These are phyloP conservation scores for Scaptodrosophila latifasciaeformis DNA, from an alignment of 2,888 invertebrate genomes.

Conservation along the genomic window DNA sequence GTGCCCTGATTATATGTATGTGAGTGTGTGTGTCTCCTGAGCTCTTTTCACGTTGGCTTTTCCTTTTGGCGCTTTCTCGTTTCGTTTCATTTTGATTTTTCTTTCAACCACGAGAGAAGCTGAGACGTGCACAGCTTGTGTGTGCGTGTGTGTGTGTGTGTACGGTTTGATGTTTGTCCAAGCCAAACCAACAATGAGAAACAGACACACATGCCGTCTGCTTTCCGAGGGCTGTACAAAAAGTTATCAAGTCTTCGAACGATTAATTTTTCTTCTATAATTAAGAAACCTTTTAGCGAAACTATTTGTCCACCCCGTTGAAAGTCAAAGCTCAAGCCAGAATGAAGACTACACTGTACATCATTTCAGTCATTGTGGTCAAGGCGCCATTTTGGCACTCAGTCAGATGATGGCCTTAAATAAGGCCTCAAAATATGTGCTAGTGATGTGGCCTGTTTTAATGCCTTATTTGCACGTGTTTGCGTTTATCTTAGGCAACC, in stretches of 20 bases:
- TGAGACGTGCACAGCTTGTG: conserved; percentile 17
- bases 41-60: too few species aligned
- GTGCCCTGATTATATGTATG: conserved; percentile 20
- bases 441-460: conserved; percentile 41
- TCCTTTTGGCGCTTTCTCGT: too few species aligned
- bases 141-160: conserved; percentile 28
- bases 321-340: too few species aligned
- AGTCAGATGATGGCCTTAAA: background rate
- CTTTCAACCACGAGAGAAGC: too few species aligned
- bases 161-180: conserved; percentile 46
- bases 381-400: conserved; percentile 46
- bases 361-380: conserved; percentile 62
- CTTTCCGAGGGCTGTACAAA: background rate
- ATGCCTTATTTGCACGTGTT: conserved; percentile 66
- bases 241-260: conserved; percentile 10
- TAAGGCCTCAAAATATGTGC: conserved; percentile 9
- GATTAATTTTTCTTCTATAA: too few species aligned
- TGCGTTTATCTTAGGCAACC: conserved; percentile 38
- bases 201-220: background rate
- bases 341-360: conserved; percentile 8
- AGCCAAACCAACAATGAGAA: conserved; percentile 42
- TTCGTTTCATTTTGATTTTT: too few species aligned
- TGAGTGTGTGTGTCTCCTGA: conserved; percentile 21
- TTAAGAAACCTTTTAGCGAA: too few species aligned
- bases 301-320: too few species aligned